phyloP scores from a whole-genome alignment of 2,797 vertebrate species.

The Protosalanx chinensis region DNA sequence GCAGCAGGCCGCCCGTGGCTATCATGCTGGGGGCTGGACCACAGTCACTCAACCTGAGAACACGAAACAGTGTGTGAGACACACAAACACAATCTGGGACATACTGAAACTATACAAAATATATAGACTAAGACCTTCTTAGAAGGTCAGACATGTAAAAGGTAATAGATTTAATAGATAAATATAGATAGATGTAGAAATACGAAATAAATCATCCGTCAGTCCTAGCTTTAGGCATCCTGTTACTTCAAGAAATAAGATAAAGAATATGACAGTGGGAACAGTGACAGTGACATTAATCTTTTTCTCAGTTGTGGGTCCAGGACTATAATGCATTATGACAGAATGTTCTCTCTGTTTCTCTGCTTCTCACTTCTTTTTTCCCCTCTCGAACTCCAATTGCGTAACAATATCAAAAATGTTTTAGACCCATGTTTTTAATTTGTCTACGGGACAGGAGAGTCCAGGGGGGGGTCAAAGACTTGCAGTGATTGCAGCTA shows the following conservation, averaged over 20 bases:
- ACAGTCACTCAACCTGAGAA: conserved; percentile 70
- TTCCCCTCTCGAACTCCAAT: too few relatives aligned
- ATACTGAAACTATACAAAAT: background rate
- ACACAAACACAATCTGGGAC: background rate
- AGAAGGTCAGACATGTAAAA: too few relatives aligned
- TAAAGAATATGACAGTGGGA: conserved; percentile 54
- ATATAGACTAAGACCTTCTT: background rate
- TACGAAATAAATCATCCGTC: conserved; percentile 29
- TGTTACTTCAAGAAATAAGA: conserved; percentile 46
- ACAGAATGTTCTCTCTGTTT: conserved; percentile 47
- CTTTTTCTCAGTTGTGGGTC: conserved; percentile 46
- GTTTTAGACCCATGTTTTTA: too few relatives aligned
- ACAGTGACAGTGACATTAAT: conserved; percentile 50
- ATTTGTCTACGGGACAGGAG: background rate
- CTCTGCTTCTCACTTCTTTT: background rate
- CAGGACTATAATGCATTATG: conserved; percentile 65
- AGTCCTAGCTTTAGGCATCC: conserved; percentile 41
- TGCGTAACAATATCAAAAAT: too few relatives aligned
- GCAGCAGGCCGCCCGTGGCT: conserved; percentile 94
- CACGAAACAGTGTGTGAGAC: conserved; percentile 15
- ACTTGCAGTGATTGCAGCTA: conserved; percentile 32
- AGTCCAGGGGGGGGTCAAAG: background rate
- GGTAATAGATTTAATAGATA: too few relatives aligned
- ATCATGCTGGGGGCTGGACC: conserved; percentile 82
- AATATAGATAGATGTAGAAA: background rate